Evolutionary conservation across 2,797 vertebrate genomes (phyloP), one percentile per base, ranked within the genome.

Genomic region (Cygnus olor): DNA sequence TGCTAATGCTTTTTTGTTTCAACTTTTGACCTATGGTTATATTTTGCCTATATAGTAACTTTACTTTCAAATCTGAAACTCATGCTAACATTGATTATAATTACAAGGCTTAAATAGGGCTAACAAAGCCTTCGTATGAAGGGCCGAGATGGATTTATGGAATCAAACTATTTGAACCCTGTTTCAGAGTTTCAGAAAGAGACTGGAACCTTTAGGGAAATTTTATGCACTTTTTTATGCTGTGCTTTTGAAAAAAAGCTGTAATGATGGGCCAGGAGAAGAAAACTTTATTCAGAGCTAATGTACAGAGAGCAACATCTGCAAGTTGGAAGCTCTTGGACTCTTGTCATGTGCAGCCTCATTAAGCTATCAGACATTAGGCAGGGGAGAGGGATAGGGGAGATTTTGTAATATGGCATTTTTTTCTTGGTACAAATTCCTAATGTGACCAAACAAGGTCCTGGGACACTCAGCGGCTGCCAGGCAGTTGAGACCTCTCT

Each of bases 381-480:
- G 12, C 19, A 61, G 34, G 8, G 21, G 27, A 73, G 47, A 57
- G 11, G 30, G 24, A 65, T 36, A 32, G 20, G 9, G 38, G 18
- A 74, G 30, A 38, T 10, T 27, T 6, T 30, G 36, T 36, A 68
- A n/a, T 2, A 30, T 4, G 16, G 4, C 30, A 4, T 56, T 40
- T 85, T 40, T 79, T 60, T 76, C 28, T 42, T 58, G 32, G 4
- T 19, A 32, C 5, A 5, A 17, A 9, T 78, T 85, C 61, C 42
- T 73, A 9, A 49, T 28, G 20, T 22, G 64, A 45, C 16, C 17
- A 42, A 34, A 42, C 0, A 0, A 1, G 1, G 8, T 36, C 63
- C 20, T 80, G 42, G 34, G 44, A 72, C 21, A 20, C 3, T 2
- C 21, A 32, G 3, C 5, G 24, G n/a, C 49, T 69, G 45, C 51